Base-by-base conservation (phyloP, 2,888 invertebrate species). In the Holacanthella duospinosa region DNA sequence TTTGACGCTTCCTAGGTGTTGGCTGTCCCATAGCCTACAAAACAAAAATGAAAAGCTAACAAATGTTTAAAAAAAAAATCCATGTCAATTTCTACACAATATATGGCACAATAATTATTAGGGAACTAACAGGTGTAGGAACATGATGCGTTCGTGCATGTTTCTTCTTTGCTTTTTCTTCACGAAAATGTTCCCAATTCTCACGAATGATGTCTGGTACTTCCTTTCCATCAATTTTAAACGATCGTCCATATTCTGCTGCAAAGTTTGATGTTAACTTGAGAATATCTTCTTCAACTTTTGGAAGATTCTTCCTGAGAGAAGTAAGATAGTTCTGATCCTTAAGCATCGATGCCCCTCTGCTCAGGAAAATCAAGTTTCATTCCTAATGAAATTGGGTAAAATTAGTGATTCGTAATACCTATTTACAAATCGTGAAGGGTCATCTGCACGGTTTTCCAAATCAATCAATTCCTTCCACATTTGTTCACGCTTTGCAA, bases 311-410 rank as follows among this genome's bases (percentile, higher is more conserved):
- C 44, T 68, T 68, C 58, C 43, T 65, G 1, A 68, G 26, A 24
- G 57, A 61, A 26, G 66, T 65, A 29, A 65, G 65, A 61, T 61
- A 60, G 21, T 65, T 66, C 57, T 68, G 68, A 43, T 68, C 68
- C 36, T 68, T 68, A 9, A 68, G 57, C 9, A 68, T 29, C 2
- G 68, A 60, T 0, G 66, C 68, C n/a, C 68, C 68, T 58, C 68
- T 68, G 25, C 24, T 60, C 57, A 55, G 25, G 21, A 21, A 55
- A 43, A 55, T 53, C 6, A 53, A 53, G 54, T 25, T 6, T 6
- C 4, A 25, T 25, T 6, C n/a, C n/a, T n/a, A n/a, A n/a, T n/a
- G n/a, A n/a, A n/a, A n/a, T n/a, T n/a, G n/a, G n/a, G n/a, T n/a
- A n/a, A n/a, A n/a, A n/a, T n/a, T n/a, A n/a, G n/a, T n/a, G n/a